These are phyloP conservation scores for Daphoenositta chrysoptera DNA, from an alignment of 2,113 vertebrate genomes.

Conservation along the genomic window DNA sequence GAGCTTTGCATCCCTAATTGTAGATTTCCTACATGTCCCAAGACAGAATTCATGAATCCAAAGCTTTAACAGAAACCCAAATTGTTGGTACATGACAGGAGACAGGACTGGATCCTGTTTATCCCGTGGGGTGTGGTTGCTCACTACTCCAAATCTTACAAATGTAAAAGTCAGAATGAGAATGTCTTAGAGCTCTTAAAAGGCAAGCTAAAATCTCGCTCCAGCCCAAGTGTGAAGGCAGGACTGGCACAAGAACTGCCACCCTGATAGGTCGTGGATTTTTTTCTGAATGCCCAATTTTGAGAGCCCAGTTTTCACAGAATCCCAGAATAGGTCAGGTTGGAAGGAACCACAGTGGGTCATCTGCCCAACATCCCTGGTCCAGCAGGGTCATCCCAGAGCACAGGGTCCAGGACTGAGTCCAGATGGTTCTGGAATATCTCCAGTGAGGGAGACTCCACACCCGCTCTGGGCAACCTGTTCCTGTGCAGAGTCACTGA, in stretches of 20 bases:
- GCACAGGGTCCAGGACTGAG: too few relatives aligned
- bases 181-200: not conserved
- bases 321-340: not conserved
- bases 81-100: not conserved
- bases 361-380: not conserved
- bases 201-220: not conserved
- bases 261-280: fast-evolving
- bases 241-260: not conserved
- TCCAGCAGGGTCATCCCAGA: not conserved
- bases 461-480: not conserved
- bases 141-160: not conserved
- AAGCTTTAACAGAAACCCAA: not conserved
- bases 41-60: not conserved
- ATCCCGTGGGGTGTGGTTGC: not conserved
- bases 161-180: not conserved
- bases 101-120: not conserved
- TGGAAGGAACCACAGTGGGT: not conserved
- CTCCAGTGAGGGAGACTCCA: not conserved
- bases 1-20: not conserved
- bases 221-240: not conserved
- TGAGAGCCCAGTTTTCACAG: not conserved
- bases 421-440: not conserved
- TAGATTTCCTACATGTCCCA: not conserved
- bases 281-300: not conserved
- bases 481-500: not conserved